Conservation (phyloP, 2,888 invertebrate genomes). For the Latrodectus hesperus region DNA sequence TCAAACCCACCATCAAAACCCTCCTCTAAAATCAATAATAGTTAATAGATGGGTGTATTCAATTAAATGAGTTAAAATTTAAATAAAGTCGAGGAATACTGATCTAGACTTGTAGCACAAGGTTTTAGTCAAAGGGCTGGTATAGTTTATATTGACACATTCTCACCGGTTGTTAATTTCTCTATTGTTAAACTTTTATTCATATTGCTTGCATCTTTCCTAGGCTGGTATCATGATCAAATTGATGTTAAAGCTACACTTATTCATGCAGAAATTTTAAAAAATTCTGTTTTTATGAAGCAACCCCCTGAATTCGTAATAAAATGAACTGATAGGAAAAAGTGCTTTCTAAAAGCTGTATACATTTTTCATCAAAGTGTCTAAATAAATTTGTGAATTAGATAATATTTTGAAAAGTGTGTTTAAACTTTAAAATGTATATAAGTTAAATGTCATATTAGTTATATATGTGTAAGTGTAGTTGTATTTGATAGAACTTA, state of each 20-base stretch:
- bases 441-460: too few relatives aligned
- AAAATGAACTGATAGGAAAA: too few relatives aligned
- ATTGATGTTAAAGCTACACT: background rate
- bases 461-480: too few relatives aligned
- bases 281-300: too few relatives aligned
- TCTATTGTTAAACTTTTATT: background rate
- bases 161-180: background rate
- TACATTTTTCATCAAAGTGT: too few relatives aligned
- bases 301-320: too few relatives aligned
- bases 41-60: background rate
- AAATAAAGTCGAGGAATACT: background rate
- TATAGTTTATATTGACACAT: background rate
- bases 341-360: too few relatives aligned
- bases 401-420: too few relatives aligned
- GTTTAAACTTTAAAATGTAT: too few relatives aligned
- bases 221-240: background rate
- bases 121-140: background rate
- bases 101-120: background rate
- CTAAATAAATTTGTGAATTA: too few relatives aligned
- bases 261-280: background rate
- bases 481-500: too few relatives aligned
- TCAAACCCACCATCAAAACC: background rate
- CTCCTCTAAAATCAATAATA: background rate
- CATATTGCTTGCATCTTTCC: background rate
- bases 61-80: background rate